Conservation (phyloP, 2,797 vertebrate species). For the Cyprinodon diabolis region DNA sequence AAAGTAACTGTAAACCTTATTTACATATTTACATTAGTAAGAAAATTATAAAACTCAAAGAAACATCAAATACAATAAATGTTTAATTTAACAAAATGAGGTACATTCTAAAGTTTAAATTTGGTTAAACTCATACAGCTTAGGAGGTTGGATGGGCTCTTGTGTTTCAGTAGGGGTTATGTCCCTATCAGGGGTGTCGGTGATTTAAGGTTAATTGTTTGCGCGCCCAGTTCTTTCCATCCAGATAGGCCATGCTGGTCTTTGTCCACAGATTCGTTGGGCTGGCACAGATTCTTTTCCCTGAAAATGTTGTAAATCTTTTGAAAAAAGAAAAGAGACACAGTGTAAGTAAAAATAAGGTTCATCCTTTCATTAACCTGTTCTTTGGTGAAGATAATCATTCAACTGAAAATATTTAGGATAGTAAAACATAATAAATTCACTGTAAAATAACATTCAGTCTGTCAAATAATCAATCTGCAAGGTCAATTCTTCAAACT, state of each 20-base stretch:
- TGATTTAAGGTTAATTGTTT: accelerated
- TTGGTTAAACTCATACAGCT: background rate
- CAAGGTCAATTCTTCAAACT: conserved; percentile 33
- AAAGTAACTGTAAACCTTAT: background rate
- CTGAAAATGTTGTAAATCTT: conserved; percentile 62
- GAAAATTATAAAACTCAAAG: conserved; percentile 7
- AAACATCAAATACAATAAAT: background rate
- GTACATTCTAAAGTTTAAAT: background rate
- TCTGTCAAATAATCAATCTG: background rate
- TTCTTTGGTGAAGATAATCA: background rate
- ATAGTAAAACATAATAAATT: background rate
- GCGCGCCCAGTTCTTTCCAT: conserved; percentile 28
- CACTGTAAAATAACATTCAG: background rate
- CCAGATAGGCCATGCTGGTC: conserved; percentile 55
- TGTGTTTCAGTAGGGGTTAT: background rate
- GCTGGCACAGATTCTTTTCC: conserved; percentile 57
- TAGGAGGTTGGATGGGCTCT: background rate
- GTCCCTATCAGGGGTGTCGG: background rate
- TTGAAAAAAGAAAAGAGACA: background rate
- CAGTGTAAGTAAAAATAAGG: background rate
- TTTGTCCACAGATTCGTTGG: conserved; percentile 40
- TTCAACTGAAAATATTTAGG: background rate
- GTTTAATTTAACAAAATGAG: background rate
- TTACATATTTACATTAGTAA: conserved; percentile 30
- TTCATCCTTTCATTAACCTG: background rate